Percentiles rank a stretch among this genome's conserved stretches.
Evolutionary conservation across 2,113 vertebrate species (phyloP).

Genomic region (Platanista minor): DNA sequence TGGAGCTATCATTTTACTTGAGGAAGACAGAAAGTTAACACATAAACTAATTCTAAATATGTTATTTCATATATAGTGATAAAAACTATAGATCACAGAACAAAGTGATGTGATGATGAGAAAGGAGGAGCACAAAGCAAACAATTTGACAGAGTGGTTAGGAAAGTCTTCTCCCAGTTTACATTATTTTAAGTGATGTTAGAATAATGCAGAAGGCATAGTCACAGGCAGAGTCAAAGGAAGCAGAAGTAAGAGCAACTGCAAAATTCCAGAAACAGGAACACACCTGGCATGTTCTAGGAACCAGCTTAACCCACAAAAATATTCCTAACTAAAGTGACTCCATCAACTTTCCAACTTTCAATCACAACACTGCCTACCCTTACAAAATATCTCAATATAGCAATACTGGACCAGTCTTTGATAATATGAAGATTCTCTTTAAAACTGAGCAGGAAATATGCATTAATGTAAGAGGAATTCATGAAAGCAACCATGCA

Average conservation of each 20-base stretch:
- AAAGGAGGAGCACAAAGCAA: neutral
- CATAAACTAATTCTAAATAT: neutral
- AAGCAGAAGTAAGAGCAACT: neutral
- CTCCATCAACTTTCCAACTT: neutral
- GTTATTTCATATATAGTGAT: neutral
- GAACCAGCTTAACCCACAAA: neutral
- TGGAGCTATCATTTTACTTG: neutral
- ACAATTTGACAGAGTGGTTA: neutral
- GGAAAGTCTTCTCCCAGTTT: neutral
- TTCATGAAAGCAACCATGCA: neutral
- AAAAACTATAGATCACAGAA: neutral
- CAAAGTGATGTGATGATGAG: neutral
- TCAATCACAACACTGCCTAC: neutral
- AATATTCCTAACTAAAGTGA: neutral
- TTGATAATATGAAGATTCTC: neutral
- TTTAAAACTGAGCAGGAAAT: slow-evolving; percentile 10
- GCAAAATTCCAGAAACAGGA: neutral
- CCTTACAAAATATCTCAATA: neutral
- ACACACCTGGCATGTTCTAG: neutral
- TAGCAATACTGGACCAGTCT: neutral
- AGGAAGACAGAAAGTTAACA: neutral
- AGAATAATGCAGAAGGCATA: neutral
- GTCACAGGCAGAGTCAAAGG: neutral
- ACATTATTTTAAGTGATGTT: neutral
- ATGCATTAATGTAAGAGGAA: neutral